Evolutionary conservation across 2,888 invertebrate species (phyloP).

Genomic region (Neoascia interrupta): DNA sequence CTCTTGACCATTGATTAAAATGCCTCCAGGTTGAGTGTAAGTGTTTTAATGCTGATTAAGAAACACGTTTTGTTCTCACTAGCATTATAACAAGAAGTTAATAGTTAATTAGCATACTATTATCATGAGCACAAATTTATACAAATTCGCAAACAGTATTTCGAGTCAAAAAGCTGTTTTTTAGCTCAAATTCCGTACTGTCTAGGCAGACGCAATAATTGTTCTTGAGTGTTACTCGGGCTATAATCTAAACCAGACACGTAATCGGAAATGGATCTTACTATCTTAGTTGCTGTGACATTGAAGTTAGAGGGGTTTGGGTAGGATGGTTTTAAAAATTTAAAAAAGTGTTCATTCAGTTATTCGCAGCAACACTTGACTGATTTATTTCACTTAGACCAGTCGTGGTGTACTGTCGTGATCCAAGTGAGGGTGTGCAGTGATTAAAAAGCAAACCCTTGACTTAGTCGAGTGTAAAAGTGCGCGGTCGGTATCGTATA

Average conservation of each 20-base stretch:
- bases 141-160: conserved; percentile 10
- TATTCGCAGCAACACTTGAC: conserved; percentile 28
- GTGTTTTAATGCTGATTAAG: no score
- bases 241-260: conserved; percentile 1
- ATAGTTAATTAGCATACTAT: conserved; percentile 26
- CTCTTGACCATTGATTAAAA: no score
- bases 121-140: conserved; percentile 4
- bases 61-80: conserved; percentile 20
- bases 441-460: conserved; percentile 40
- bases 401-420: conserved; percentile 5
- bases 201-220: conserved; percentile 22
- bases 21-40: no score
- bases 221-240: conserved; percentile 21
- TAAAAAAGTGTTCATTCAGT: not conserved
- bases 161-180: not conserved
- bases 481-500: not conserved
- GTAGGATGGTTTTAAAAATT: conserved; percentile 15
- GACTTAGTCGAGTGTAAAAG: conserved; percentile 34
- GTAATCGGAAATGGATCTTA: conserved; percentile 43
- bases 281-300: conserved; percentile 34
- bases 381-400: conserved; percentile 25
- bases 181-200: not conserved
- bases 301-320: conserved; percentile 33
- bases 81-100: not conserved
- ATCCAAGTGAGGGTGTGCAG: conserved; percentile 34